Evolutionary conservation across 2,797 vertebrate species (phyloP), one percentile per base, ranked within the genome.

Genomic region (Poecile montanus): DNA sequence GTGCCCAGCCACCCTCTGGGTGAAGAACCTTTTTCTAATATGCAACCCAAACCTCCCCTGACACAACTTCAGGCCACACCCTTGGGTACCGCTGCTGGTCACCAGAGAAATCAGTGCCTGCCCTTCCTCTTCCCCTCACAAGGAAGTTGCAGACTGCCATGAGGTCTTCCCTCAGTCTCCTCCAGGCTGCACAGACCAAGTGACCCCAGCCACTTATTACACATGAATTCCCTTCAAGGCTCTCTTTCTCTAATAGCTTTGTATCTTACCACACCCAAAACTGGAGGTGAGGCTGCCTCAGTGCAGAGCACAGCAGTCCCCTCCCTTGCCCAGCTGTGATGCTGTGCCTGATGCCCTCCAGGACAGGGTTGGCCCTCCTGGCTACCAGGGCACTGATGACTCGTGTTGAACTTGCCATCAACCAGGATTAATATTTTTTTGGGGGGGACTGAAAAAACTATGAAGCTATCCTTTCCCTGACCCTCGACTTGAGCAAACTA

Each of bases 281-380:
- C 56, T 54, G 0, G 1, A 54, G 23, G 16, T 21, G 56, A 70
- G 16, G 5, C 34, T 0, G 0, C 16, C 16, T 20, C 29, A 60
- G 15, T 1, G 2, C 71, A 53, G 62, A n/a, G 13, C 19, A 53
- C 15, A 60, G 54, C 2, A 0, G 62, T 60, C 23, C 38, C 27
- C 29, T 38, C n/a, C 47, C 29, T n/a, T 47, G 47, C 47, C 40
- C 0, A 0, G 26, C 22, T 36, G 16, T 0, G 0, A 32, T 66
- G 62, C 47, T 53, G 29, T 7, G 7, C 40, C 47, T 53, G 40
- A 61, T 25, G 16, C 4, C 0, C 13, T 3, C 13, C 16, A 47
- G 23, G 17, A 12, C 16, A 30, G 0, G 1, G 0, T 4, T 30
- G 25, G 36, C 19, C 2, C 4, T n/a, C 54, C 23, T 53, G 72